phyloP scores from a whole-genome alignment of 2,888 invertebrate genomes.

The Pseudoips prasinana region DNA sequence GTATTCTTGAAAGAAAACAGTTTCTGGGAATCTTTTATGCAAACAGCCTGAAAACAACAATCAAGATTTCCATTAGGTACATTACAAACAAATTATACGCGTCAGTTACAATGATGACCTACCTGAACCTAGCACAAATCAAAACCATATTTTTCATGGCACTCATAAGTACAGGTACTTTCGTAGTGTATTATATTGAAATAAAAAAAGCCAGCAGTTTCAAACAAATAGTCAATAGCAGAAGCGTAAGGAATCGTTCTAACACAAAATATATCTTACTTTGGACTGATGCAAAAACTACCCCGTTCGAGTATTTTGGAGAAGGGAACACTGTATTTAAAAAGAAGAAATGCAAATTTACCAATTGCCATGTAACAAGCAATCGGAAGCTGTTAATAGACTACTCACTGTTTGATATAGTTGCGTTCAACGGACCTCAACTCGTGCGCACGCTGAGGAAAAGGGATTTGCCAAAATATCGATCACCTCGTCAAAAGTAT shows the following conservation, averaged over 20 bases:
- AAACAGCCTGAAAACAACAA: no score
- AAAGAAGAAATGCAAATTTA: slow-evolving; percentile 47
- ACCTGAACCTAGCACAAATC: no score
- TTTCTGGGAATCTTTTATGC: no score
- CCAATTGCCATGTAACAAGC: slow-evolving; percentile 58
- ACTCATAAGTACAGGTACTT: no score
- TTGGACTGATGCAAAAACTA: slow-evolving; percentile 50
- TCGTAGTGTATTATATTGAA: no score
- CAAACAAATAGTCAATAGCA: no score
- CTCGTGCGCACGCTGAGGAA: slow-evolving; percentile 24
- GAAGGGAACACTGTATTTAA: slow-evolving; percentile 48
- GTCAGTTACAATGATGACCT: no score
- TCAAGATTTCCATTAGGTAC: no score
- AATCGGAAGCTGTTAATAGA: slow-evolving; percentile 41
- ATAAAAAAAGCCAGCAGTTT: no score
- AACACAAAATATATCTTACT: slow-evolving; percentile 52
- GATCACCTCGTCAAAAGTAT: slow-evolving; percentile 51
- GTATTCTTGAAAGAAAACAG: no score
- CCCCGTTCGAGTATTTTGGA: slow-evolving; percentile 51
- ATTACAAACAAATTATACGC: no score
- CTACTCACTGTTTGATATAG: slow-evolving; percentile 49
- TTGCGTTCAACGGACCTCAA: slow-evolving; percentile 58
- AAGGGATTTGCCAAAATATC: slow-evolving; percentile 39
- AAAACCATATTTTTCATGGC: no score
- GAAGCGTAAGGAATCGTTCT: not conserved